phyloP scores from a whole-genome alignment of 2,888 invertebrate genomes.

The Hybos culiciformis region DNA sequence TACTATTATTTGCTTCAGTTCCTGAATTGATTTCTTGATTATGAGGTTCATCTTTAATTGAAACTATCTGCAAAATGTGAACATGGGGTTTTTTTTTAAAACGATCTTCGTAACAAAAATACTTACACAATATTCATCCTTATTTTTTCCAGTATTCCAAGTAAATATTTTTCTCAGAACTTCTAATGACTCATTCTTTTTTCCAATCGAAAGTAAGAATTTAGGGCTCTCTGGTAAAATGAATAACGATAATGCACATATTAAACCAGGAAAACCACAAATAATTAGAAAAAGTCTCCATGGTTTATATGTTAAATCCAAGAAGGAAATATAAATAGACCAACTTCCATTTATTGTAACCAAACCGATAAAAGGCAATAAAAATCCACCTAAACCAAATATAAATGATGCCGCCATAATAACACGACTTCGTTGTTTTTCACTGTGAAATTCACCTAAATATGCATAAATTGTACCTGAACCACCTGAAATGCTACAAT shows the following conservation, averaged over 20 bases:
- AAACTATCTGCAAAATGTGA: no score
- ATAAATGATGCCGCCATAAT: slow-evolving; percentile 29
- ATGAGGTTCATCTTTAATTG: no score
- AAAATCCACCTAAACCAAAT: slow-evolving; percentile 27
- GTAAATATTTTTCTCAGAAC: slow-evolving; percentile 23
- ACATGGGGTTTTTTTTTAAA: no score
- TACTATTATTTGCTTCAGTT: not conserved
- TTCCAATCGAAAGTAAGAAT: slow-evolving; percentile 23
- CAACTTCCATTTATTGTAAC: slow-evolving; percentile 27
- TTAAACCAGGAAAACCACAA: slow-evolving; percentile 26
- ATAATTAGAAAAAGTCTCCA: slow-evolving; percentile 30
- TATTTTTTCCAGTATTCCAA: slow-evolving; percentile 21
- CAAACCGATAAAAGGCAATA: slow-evolving; percentile 29
- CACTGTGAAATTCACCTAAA: slow-evolving; percentile 40
- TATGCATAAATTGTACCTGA: slow-evolving; percentile 40
- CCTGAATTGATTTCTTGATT: not conserved
- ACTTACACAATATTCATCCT: slow-evolving; percentile 20
- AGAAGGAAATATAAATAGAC: slow-evolving; percentile 20
- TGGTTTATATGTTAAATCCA: slow-evolving; percentile 26
- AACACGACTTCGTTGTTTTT: slow-evolving; percentile 34
- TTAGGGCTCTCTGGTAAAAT: slow-evolving; percentile 31
- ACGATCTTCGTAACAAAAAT: not conserved
- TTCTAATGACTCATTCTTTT: slow-evolving; percentile 21
- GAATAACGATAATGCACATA: slow-evolving; percentile 23
- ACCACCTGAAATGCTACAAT: slow-evolving; percentile 32